Evolutionary conservation across 1,140 invertebrate species (phyloP), one percentile per base, ranked within the genome.

Genomic region (Megalonaias nervosa): DNA sequence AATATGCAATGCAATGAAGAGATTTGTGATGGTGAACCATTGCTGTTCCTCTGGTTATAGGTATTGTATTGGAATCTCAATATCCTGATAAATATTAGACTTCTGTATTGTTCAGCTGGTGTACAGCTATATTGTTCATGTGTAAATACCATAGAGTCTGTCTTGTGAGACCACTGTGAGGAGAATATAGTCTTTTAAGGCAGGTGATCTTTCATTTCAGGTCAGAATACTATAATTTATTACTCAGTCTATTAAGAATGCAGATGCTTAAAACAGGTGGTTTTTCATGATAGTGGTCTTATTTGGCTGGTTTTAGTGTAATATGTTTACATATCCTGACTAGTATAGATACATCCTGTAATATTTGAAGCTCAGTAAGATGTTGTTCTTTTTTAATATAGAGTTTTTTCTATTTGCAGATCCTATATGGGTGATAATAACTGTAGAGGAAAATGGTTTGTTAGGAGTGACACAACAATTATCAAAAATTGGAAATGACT

Each of bases 391-490:
- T 57, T 72, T 58, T 26, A 15, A 60, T 23, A 15, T 48, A 65
- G 31, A 26, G 31, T 70, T 79, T 64, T 64, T 71, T 75, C 80
- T 75, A 76, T 74, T 92, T 92, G 74, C 85, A 94, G 94, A 95
- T 81, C 89, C 93, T 67, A 94, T 95, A 82, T 94, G 94, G 93
- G 92, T 94, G 71, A 93, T 95, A 74, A 89, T 95, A 76, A 92
- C 91, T 48, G 95, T 95, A 31, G 94, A 92, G 62, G 93, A 94
- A 86, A 92, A 92, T 75, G 94, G 94, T 23, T 92, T 94, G 59
- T 85, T 95, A 67, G 93, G 93, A 70, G 88, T 95, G 14, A 95
- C 94, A 75, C 94, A 95, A 86, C 94, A 95, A 83, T 89, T 95
- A 83, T 92, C 93, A 14, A 77, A 83, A 68, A 85, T 90, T 79